Evolutionary conservation across 2,888 invertebrate species (phyloP), one percentile per base, ranked within the genome.

Genomic region (Athetis lepigone): DNA sequence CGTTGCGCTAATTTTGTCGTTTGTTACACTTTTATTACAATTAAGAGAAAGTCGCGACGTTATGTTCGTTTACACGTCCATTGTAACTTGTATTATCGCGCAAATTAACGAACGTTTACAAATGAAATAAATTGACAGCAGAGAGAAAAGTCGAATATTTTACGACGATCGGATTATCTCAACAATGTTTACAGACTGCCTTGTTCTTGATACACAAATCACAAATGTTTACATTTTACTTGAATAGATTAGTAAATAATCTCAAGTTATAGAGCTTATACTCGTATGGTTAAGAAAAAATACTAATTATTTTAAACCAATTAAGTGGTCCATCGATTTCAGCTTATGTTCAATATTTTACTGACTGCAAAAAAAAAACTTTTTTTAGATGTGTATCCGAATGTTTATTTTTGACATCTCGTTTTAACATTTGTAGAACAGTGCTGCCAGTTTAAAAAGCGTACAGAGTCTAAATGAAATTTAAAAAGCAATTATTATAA

Each of bases 41-140:
- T 75, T 80, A 82, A 81, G 85, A 85, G 82, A 86, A 87, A 89
- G 85, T 85, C 71, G 74, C 73, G 70, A 80, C 78, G 71, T 72
- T 78, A 65, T 61, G 61, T 72, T 81, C 76, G 74, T 77, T 84
- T 85, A 88, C 85, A 88, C 86, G 87, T 85, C 87, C 88, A 88
- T 88, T 84, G 77, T 81, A 83, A 83, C 76, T 84, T 81, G 84
- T 84, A 86, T 82, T 84, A 79, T 86, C 84, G 83, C 87, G 82
- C 84, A 88, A 88, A 86, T 80, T 83, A 83, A 83, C 79, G 79
- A 84, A 82, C 79, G 70, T 78, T 73, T 75, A 81, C 77, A 71
- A 76, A 70, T 75, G 70, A 75, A 79, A 75, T 75, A 29, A 29
- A 29, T 2, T 29, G 29, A 29, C 37, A 37, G 37, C 37, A 37